Conservation (phyloP, 2,113 vertebrate species). For the Albula glossodonta region DNA sequence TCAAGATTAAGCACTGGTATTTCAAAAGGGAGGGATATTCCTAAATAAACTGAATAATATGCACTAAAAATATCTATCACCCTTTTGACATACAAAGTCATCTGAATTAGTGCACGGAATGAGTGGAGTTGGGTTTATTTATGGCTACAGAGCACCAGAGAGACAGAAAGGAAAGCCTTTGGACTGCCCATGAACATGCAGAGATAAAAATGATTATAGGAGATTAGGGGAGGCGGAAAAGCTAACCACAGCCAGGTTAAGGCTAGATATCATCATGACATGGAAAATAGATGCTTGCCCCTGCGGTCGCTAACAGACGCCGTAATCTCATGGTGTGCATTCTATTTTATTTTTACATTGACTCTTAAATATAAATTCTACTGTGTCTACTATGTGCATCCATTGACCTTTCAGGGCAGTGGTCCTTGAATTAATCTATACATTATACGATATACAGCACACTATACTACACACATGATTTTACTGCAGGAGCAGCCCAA, state of each 20-base stretch:
- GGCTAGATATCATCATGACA: not conserved
- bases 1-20: not conserved
- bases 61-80: not conserved
- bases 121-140: not conserved
- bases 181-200: not conserved
- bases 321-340: not conserved
- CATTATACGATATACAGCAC: too few relatives aligned
- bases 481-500: too few relatives aligned
- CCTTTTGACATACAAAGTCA: not conserved
- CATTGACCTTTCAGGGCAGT: too few relatives aligned
- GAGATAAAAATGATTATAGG: constrained; percentile 3
- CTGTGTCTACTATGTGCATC: not conserved
- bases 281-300: not conserved
- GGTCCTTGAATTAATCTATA: too few relatives aligned
- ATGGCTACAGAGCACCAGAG: not conserved
- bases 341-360: not conserved
- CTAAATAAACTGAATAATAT: not conserved
- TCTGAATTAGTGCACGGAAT: not conserved
- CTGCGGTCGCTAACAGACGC: not conserved
- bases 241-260: constrained; percentile 11
- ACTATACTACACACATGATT: too few relatives aligned
- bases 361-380: not conserved
- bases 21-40: not conserved
- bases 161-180: not conserved
- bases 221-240: constrained; percentile 3